Base-by-base conservation (phyloP, 1,140 invertebrate genomes). In the Drusus annulatus region DNA sequence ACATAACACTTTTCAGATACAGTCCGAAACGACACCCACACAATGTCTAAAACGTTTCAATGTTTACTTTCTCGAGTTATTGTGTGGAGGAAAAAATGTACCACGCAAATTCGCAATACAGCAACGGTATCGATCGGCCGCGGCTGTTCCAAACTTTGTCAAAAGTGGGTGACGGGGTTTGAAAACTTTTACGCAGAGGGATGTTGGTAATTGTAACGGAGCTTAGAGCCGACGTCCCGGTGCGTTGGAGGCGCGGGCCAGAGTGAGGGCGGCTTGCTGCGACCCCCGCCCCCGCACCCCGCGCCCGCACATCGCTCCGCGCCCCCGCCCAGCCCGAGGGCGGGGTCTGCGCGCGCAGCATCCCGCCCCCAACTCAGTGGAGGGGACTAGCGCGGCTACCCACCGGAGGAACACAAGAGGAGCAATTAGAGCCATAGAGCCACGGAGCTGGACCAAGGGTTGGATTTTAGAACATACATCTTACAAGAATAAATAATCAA, bases 161-260 rank as follows among this genome's bases (percentile, higher is more conserved):
- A 79, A 80, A 80, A 80, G 68, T 80, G 69, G 78, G 78, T 80
- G 71, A 80, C 68, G 56, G 76, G 76, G 76, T 69, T 58, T 60
- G 78, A 76, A 76, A 80, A 80, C 36, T 80, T 80, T 80, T 76
- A 65, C 71, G 71, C 60, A 71, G 10, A 16, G 23, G 65, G 54
- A 13, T 45, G 52, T 52, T 19, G 28, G 86, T 86, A 85, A 86
- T 85, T 85, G 86, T 85, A 84, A 17, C 75, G 69, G 65, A 76
- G 80, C 76, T 21, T 31, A 85, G 85, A 86, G 86, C 85, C 85
- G 85, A 85, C 84, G 62, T 62, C 68, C 80, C 76, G 54, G 23
- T 25, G 73, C 80, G 80, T 50, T 73, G 85, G 85, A 82, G 75
- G 80, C 80, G 81, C 78, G 85, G 84, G 84, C 83, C 82, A 80